Base-by-base conservation (phyloP, 2,113 vertebrate species). In the Festucalex cinctus region DNA sequence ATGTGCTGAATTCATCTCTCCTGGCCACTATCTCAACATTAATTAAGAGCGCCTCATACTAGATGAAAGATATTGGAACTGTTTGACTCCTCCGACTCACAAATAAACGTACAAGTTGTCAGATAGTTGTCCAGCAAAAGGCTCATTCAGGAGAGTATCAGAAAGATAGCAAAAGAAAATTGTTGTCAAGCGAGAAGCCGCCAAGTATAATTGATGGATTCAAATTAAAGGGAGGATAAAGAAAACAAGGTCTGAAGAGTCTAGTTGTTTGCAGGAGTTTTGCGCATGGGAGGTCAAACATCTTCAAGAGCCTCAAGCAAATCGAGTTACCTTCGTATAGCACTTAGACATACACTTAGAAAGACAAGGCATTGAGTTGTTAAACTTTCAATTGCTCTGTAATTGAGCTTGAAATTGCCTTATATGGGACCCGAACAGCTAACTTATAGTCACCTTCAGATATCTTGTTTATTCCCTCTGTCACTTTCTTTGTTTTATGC, bases 331-430 rank as follows among this genome's bases (percentile, higher is more conserved):
- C 19, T 59, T 37, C 32, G 32, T 36, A 5, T 16, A 35, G 57
- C 57, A 59, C 57, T 37, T 57, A 10, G 57, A 59, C 48, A 9
- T 51, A 51, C 48, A 22, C 48, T 36, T 35, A 36, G 19, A 36
- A n/a, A 59, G 9, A 59, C 57, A 37, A 36, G 57, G 32, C 28
- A 35, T 17, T 19, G 56, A 36, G 28, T 59, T 59, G 57, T 59
- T 59, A 20, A 36, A 59, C 73, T 83, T 76, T 78, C 66, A 77
- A 68, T 46, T 62, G 32, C 56, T 62, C 72, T 63, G 53, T 76
- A 83, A 81, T 81, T 72, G 80, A 51, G 68, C 73, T 72, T 76
- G 71, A 88, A 78, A 84, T 84, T 44, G 63, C 24, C 51, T 51
- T 22, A 51, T 10, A 10, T 51, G 48, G 51, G 46, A 63, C 63